Conservation (phyloP, 2,797 vertebrate species). For the Chaetophractus vellerosus region DNA sequence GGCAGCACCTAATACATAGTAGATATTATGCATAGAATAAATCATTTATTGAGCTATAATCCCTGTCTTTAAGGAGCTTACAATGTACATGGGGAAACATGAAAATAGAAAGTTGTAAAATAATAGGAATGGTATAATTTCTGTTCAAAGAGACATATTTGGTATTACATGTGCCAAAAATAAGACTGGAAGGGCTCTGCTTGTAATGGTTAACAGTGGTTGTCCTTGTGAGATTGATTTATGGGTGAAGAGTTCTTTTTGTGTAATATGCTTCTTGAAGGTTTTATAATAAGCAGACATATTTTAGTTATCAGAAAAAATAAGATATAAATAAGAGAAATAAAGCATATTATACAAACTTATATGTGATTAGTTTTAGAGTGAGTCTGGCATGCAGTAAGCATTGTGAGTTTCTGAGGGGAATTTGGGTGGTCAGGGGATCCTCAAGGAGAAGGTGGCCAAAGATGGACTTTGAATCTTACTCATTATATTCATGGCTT, state of each 20-base stretch:
- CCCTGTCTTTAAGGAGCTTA: slow-evolving; percentile 42
- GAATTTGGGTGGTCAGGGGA: background rate
- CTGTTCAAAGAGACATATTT: background rate
- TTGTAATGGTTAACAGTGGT: background rate
- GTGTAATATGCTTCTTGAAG: slow-evolving; percentile 21
- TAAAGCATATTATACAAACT: background rate
- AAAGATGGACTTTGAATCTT: slow-evolving; percentile 1
- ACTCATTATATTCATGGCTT: slow-evolving; percentile 61
- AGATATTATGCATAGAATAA: slow-evolving; percentile 1
- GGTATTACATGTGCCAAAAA: background rate
- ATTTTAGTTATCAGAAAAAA: slow-evolving; percentile 20
- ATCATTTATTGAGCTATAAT: slow-evolving; percentile 49
- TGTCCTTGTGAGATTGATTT: slow-evolving; percentile 9
- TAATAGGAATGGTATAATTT: background rate
- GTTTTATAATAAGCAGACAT: background rate
- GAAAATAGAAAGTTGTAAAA: background rate
- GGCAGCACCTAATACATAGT: background rate
- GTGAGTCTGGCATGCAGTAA: background rate
- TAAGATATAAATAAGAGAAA: background rate
- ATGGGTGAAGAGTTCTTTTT: background rate
- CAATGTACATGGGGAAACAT: background rate
- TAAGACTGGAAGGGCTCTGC: background rate
- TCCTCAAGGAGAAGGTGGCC: background rate
- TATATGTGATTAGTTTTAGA: slow-evolving; percentile 52
- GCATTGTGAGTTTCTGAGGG: background rate